phyloP scores from a whole-genome alignment of 2,888 invertebrate genomes.

The Ophioninae sp. region DNA sequence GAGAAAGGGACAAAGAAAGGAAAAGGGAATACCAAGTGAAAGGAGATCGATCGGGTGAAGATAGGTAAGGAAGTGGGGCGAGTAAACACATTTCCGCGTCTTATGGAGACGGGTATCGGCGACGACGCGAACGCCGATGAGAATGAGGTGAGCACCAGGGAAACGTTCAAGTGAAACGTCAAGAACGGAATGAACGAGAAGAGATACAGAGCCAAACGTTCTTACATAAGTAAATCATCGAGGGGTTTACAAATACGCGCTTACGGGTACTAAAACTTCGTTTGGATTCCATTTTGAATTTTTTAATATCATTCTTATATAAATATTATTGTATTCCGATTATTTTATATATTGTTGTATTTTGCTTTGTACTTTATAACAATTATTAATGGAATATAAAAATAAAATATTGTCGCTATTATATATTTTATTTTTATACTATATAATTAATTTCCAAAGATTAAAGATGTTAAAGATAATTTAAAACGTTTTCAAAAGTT shows the following conservation, averaged over 20 bases:
- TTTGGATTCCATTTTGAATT: background rate
- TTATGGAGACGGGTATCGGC: slow-evolving; percentile 53
- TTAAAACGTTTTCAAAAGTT: too few relatives aligned
- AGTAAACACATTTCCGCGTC: slow-evolving; percentile 57
- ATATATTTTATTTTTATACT: too few relatives aligned
- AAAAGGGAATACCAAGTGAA: slow-evolving; percentile 24
- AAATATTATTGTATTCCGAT: too few relatives aligned
- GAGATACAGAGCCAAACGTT: slow-evolving; percentile 28
- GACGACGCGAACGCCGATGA: slow-evolving; percentile 39
- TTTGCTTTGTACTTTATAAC: too few relatives aligned
- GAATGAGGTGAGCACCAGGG: slow-evolving; percentile 43
- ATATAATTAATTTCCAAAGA: too few relatives aligned
- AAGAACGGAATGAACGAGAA: slow-evolving; percentile 38
- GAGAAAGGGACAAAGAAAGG: slow-evolving; percentile 13
- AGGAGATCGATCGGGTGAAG: slow-evolving; percentile 36
- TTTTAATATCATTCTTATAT: too few relatives aligned
- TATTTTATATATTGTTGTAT: too few relatives aligned
- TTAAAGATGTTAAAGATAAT: too few relatives aligned
- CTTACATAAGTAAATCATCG: background rate
- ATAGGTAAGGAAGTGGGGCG: slow-evolving; percentile 56
- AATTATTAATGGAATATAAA: too few relatives aligned
- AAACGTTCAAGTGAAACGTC: slow-evolving; percentile 50
- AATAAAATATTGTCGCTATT: too few relatives aligned
- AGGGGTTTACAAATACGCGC: background rate
- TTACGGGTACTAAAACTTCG: background rate